Conservation (phyloP, 2,113 vertebrate species). For the Rhagologus leucostigma region DNA sequence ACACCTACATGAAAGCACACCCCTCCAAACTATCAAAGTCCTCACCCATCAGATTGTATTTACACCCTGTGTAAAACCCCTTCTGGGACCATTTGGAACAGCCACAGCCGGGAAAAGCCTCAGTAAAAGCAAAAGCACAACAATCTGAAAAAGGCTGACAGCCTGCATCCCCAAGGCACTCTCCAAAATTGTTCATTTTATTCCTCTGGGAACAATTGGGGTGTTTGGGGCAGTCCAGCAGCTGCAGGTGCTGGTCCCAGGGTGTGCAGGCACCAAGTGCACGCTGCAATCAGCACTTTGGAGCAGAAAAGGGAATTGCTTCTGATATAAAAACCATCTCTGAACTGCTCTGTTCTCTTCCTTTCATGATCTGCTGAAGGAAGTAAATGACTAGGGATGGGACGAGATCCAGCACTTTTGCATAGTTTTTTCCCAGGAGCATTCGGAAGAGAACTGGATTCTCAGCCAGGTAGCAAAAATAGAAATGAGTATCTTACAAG, state of each 20-base stretch:
- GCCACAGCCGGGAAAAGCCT: background rate
- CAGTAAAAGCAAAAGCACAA: background rate
- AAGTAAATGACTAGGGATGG: background rate
- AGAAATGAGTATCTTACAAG: background rate
- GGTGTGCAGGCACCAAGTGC: rapidly evolving
- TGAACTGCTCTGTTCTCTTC: background rate
- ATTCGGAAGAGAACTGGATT: background rate
- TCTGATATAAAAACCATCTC: background rate
- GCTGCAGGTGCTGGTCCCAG: background rate
- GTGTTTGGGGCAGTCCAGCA: background rate
- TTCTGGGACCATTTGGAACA: background rate
- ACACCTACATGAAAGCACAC: background rate
- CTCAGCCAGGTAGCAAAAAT: background rate
- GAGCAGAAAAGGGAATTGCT: background rate
- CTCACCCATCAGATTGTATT: background rate
- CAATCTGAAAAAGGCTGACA: background rate
- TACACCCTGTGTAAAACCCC: background rate
- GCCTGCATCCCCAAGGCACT: background rate
- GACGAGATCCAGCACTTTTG: background rate
- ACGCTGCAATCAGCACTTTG: background rate
- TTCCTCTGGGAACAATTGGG: rapidly evolving
- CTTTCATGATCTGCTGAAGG: background rate
- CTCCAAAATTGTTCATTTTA: background rate
- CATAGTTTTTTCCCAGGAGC: background rate
- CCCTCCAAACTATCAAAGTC: background rate